These are phyloP conservation scores for Alosa alosa DNA, from an alignment of 2,113 vertebrate genomes.

Conservation along the genomic window DNA sequence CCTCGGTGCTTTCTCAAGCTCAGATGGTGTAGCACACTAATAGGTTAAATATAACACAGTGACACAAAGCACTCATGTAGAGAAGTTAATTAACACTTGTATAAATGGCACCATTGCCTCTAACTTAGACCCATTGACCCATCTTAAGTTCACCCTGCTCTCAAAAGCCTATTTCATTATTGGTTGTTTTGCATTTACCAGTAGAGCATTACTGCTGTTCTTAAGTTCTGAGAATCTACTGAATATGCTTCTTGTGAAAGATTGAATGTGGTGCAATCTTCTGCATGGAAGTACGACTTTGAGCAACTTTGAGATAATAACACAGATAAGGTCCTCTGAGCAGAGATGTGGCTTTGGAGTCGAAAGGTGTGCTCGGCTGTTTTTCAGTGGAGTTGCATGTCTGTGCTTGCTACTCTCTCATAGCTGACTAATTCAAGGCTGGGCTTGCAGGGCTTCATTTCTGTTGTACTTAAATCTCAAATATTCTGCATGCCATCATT, in stretches of 20 bases:
- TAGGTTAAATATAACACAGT: not conserved
- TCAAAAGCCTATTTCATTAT: not conserved
- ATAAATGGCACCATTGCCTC: constrained; percentile 14
- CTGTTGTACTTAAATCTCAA: constrained; percentile 13
- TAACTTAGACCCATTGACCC: not conserved
- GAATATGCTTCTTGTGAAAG: not conserved
- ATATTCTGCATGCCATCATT: not conserved
- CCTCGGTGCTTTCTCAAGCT: not conserved
- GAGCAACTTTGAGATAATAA: no score
- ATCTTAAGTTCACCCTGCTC: not conserved
- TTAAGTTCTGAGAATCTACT: not conserved
- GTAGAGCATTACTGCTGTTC: not conserved
- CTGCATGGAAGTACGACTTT: not conserved
- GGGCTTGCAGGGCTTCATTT: constrained; percentile 30
- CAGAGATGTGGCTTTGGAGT: not conserved
- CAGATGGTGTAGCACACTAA: constrained; percentile 8
- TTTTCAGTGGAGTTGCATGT: constrained; percentile 52
- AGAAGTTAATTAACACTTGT: constrained; percentile 31
- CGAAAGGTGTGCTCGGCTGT: constrained; percentile 31
- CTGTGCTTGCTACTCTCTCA: constrained; percentile 52
- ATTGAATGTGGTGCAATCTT: not conserved
- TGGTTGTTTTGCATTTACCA: not conserved
- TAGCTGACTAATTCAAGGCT: constrained; percentile 38
- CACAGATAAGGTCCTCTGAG: not conserved
- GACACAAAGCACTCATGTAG: not conserved